Conservation (phyloP, 2,797 vertebrate species). For the Acomys russatus region DNA sequence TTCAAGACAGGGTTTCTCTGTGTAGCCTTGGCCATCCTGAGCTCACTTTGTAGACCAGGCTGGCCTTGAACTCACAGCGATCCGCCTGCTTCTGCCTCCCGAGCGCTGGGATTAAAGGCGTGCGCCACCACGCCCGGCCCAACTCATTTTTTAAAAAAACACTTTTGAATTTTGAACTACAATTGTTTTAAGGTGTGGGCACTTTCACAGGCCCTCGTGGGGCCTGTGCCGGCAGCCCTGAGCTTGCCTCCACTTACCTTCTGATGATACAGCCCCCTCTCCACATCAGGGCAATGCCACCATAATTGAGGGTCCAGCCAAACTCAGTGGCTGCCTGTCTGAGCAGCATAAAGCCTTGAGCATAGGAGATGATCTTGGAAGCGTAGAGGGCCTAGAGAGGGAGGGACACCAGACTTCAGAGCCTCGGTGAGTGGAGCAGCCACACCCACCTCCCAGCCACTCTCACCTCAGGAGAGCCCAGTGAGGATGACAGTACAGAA, state of each 20-base stretch:
- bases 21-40: background rate
- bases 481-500: background rate
- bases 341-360: constrained; percentile 99
- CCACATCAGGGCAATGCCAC: constrained; percentile 99
- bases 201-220: rapidly evolving
- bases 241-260: constrained; percentile 89
- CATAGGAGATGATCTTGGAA: constrained; percentile 99
- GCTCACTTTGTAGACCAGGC: no score
- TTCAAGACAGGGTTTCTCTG: background rate
- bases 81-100: no score
- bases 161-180: background rate
- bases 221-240: background rate
- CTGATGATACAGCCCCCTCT: constrained; percentile 99
- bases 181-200: background rate
- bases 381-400: constrained; percentile 95
- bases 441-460: rapidly evolving
- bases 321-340: constrained; percentile 96
- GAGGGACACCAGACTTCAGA: background rate
- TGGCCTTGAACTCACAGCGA: background rate
- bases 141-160: background rate
- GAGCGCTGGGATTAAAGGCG: background rate
- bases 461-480: background rate
- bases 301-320: constrained; percentile 97
- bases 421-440: rapidly evolving
- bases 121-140: rapidly evolving